Evolutionary conservation across 2,113 vertebrate species (phyloP), one percentile per base, ranked within the genome.

Genomic region (Callopanchax toddi): DNA sequence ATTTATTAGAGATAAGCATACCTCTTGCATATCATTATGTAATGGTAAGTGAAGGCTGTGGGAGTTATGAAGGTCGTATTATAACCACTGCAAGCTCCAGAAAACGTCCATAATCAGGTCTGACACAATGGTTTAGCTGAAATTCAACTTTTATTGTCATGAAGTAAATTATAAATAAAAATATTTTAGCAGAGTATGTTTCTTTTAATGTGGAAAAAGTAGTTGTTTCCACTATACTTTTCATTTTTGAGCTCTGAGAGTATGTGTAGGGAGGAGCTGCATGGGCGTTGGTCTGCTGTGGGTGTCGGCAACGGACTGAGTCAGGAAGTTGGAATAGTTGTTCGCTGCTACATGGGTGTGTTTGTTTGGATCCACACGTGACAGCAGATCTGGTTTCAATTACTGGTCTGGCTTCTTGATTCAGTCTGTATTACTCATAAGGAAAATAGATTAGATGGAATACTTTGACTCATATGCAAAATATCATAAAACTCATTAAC

Each of bases 301-400:
- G 76, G 80, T 80, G 78, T 86, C 74, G 70, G 45, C 71, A 43
- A 37, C 20, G 21, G 60, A 83, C 69, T 85, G 69, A 83, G 68
- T 73, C 70, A 76, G 79, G 68, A 86, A 82, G 74, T 53, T 74
- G 64, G 83, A 82, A 76, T 37, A 69, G 39, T 80, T 58, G 67
- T 77, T 88, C 78, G 70, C 56, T 70, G 32, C 26, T 78, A 58
- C 16, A 40, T 74, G 85, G 86, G 82, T 87, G 86, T 86, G 87
- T 87, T 86, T 89, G 65, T 86, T 90, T 89, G 48, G 70, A 65
- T 82, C 60, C 67, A 74, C 86, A 83, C 39, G 72, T 87, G 89
- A 86, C 69, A 21, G 56, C 3, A 34, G 52, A 53, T 81, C 74
- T 89, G 89, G 80, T 79, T 76, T 79, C 60, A 82, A 80, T 91